phyloP scores from a whole-genome alignment of 2,113 vertebrate genomes.

The Megaceryle torquata region DNA sequence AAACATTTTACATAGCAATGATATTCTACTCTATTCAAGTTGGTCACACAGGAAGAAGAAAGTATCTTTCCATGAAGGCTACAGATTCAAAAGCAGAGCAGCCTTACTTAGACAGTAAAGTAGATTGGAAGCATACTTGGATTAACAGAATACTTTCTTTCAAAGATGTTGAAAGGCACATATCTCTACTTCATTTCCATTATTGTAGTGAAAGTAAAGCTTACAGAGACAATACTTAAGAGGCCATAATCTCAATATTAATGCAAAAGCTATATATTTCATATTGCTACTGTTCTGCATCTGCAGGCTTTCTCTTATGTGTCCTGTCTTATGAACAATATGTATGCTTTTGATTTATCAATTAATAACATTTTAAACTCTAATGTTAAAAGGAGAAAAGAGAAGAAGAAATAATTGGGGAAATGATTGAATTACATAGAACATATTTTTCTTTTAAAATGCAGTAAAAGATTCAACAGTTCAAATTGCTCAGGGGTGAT shows the following conservation, averaged over 20 bases:
- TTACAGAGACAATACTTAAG: background rate
- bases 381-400: background rate
- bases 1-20: background rate
- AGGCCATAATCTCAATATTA: background rate
- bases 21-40: background rate
- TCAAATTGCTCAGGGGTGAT: constrained; percentile 7
- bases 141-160: background rate
- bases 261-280: background rate
- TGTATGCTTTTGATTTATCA: constrained; percentile 48
- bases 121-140: background rate
- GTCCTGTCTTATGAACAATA: background rate
- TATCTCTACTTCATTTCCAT: background rate
- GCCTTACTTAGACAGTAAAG: background rate
- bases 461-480: constrained; percentile 23
- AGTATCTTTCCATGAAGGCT: background rate
- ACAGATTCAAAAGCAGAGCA: background rate
- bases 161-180: background rate
- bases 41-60: background rate
- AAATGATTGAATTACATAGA: constrained; percentile 55
- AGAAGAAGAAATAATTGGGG: background rate
- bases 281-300: constrained; percentile 14
- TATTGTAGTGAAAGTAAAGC: background rate
- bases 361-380: background rate
- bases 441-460: constrained; percentile 32
- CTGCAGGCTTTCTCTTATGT: background rate